Evolutionary conservation across 2,113 vertebrate genomes (phyloP).

Genomic region (Paradisaea rubra): DNA sequence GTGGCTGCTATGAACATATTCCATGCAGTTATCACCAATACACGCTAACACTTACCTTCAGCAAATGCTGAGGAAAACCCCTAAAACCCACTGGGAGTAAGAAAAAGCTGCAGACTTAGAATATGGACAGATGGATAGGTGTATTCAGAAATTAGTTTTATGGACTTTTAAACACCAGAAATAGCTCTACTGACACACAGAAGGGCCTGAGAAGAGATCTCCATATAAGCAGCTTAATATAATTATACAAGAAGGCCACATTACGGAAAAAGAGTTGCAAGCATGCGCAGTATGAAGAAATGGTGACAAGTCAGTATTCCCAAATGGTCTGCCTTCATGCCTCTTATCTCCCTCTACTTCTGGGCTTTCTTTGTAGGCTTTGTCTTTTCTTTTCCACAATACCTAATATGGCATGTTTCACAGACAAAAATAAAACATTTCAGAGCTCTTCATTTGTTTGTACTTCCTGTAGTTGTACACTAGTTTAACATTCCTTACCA

Average conservation of each 20-base stretch:
- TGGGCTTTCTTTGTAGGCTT: background rate
- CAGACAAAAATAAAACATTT: background rate
- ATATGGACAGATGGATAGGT: background rate
- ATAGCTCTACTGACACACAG: background rate
- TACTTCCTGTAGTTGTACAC: background rate
- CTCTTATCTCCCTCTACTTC: background rate
- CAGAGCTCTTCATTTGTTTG: background rate
- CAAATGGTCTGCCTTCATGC: background rate
- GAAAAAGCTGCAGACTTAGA: background rate
- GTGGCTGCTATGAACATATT: background rate
- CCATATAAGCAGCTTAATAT: background rate
- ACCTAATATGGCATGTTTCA: background rate
- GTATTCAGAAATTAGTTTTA: background rate
- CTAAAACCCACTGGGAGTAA: background rate
- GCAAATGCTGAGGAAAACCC: background rate
- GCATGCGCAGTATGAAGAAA: background rate
- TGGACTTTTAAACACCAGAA: background rate
- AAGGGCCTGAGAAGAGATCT: background rate
- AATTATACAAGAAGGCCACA: background rate
- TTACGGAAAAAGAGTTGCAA: background rate
- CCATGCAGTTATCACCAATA: background rate
- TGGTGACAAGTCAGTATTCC: background rate
- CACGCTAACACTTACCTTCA: background rate
- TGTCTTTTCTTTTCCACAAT: background rate
- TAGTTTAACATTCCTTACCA: background rate